These are phyloP conservation scores for Tetragonula carbonaria DNA, from an alignment of 2,888 invertebrate genomes.

Conservation along the genomic window DNA sequence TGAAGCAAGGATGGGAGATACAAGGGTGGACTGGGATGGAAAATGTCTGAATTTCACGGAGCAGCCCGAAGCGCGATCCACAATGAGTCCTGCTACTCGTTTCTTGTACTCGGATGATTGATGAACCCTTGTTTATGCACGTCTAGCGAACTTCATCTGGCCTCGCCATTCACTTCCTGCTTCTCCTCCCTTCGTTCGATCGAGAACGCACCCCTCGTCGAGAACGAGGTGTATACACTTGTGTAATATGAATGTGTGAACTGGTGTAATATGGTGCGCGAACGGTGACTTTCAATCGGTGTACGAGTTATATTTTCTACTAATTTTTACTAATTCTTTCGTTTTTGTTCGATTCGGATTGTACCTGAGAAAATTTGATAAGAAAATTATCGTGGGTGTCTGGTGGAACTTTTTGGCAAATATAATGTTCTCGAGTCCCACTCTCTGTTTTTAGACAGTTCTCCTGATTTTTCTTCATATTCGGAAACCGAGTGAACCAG, in stretches of 20 bases:
- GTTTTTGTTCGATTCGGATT: background rate
- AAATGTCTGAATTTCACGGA: conserved; percentile 58
- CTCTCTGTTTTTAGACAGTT: background rate
- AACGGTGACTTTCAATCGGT: background rate
- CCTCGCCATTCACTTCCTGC: conserved; percentile 56
- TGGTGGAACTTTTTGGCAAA: too few species aligned
- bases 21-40: conserved; percentile 27
- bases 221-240: background rate
- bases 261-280: too few species aligned
- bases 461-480: background rate
- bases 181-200: conserved; percentile 49
- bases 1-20: background rate
- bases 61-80: conserved; percentile 19
- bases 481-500: background rate
- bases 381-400: background rate
- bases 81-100: conserved; percentile 57
- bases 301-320: background rate
- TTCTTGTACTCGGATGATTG: conserved; percentile 72
- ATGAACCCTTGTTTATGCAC: conserved; percentile 72
- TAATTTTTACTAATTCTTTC: background rate
- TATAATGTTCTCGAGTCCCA: too few species aligned
- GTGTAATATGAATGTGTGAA: background rate
- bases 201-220: conserved; percentile 8
- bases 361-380: background rate
- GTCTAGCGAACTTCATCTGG: conserved; percentile 60